A percentile compares a stretch with the other conserved stretches of the same genome.
Conservation (phyloP, 2,888 invertebrate species). For the Leistus spinibarbis region DNA sequence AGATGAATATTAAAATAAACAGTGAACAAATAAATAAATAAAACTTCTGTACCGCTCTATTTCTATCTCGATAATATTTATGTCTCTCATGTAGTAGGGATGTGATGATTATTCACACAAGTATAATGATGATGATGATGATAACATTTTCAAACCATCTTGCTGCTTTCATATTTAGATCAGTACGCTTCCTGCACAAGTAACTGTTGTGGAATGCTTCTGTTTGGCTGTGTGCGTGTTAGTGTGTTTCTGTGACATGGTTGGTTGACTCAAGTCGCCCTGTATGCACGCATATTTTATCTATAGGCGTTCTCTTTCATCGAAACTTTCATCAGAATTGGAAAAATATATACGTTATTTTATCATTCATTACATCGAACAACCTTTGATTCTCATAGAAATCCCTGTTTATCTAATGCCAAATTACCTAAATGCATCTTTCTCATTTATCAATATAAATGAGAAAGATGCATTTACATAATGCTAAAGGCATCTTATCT, state of each 20-base stretch:
- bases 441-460: too few relatives aligned
- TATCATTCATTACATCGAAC: too few relatives aligned
- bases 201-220: slow-evolving; percentile 44
- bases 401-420: too few relatives aligned
- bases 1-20: slow-evolving; percentile 16
- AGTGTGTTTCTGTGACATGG: not conserved
- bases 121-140: slow-evolving; percentile 39
- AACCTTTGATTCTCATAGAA: too few relatives aligned
- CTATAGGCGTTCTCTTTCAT: too few relatives aligned
- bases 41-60: not conserved
- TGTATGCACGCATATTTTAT: not conserved
- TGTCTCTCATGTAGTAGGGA: slow-evolving; percentile 47
- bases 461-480: too few relatives aligned
- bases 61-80: slow-evolving; percentile 40
- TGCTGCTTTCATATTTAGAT: slow-evolving; percentile 53
- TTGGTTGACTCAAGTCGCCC: slow-evolving; percentile 3
- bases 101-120: slow-evolving; percentile 48
- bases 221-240: slow-evolving; percentile 38
- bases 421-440: too few relatives aligned
- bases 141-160: slow-evolving; percentile 49
- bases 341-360: too few relatives aligned
- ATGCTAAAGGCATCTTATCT: too few relatives aligned
- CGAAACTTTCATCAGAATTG: too few relatives aligned
- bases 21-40: not conserved
- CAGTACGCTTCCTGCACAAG: slow-evolving; percentile 50